These are phyloP conservation scores for Colius striatus DNA, from an alignment of 2,113 vertebrate genomes.

Conservation along the genomic window DNA sequence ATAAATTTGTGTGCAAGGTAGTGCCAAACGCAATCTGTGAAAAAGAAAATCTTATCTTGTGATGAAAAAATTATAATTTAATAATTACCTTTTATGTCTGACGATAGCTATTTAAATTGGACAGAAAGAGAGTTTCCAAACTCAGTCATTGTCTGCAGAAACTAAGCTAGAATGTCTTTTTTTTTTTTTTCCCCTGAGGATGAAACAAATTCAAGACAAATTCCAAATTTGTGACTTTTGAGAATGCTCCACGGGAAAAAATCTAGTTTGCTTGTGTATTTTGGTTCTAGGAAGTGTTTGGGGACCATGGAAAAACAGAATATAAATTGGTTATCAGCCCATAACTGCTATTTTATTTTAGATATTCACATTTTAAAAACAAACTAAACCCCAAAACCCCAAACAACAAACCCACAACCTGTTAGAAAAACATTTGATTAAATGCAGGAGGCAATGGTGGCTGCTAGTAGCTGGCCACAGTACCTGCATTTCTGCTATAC, in stretches of 20 bases:
- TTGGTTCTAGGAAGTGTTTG: neutral
- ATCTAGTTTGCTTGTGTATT: neutral
- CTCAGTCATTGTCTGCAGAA: neutral
- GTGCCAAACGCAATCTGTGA: neutral
- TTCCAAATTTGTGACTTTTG: neutral
- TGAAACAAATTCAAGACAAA: neutral
- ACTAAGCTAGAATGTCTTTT: neutral
- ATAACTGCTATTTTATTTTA: neutral
- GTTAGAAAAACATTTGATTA: neutral
- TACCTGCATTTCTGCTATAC: neutral
- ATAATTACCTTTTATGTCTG: neutral
- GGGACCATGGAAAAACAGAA: neutral
- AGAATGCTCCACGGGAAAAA: neutral
- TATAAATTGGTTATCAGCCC: neutral
- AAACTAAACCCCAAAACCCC: neutral
- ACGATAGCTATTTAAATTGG: neutral
- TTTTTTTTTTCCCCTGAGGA: neutral
- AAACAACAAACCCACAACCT: neutral
- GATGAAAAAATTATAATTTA: neutral
- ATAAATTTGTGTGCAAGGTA: rapidly evolving
- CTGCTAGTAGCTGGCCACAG: neutral
- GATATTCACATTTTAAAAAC: neutral
- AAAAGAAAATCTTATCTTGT: neutral
- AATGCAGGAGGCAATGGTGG: neutral
- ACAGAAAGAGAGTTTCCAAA: neutral